Evolutionary conservation across 2,888 invertebrate genomes (phyloP), one percentile per base, ranked within the genome.

Genomic region (Didymodactylos carnosus): DNA sequence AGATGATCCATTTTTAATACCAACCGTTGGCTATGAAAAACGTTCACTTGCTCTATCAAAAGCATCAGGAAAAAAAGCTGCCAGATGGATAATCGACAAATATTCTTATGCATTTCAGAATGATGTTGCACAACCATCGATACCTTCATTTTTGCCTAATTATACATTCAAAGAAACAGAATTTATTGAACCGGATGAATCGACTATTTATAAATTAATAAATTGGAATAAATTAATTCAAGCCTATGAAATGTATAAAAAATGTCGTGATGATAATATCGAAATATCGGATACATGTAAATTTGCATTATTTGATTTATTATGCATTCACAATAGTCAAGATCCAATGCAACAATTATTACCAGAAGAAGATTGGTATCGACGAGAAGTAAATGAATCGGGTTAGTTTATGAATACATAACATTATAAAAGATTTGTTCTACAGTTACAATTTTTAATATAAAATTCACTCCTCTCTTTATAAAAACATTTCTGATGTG

Each of bases 21-120:
- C 53, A 62, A 62, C 53, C 16, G 27, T 35, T 6, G 35, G 19
- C 16, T n/a, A 62, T 62, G 53, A 62, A 62, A 62, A 62, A 62
- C 53, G 53, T 29, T 35, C 29, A 35, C 11, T 62, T 19, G 29
- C 53, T 16, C 53, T 74, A 51, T 49, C 74, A 16, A 74, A 74
- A 71, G 71, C 74, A 35, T 74, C 74, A n/a, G 74, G 74, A 39
- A 71, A 71, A 29, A 74, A 74, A 74, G 74, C 74, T 4, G 74
- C 74, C 39, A 39, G 39, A 53, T 71, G 71, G 29, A 74, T 74
- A 35, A 74, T 74, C 13, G 35, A 74, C 23, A 41, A 41, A 39
- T 74, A 74, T 74, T 71, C 74, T 16, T 41, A 74, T n/a, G 74
- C 74, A 41, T 74, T 74, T 46, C 46, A 71, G 41, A 70, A 74